Evolutionary conservation across 2,113 vertebrate species (phyloP).

Genomic region (Sebastes fasciatus): DNA sequence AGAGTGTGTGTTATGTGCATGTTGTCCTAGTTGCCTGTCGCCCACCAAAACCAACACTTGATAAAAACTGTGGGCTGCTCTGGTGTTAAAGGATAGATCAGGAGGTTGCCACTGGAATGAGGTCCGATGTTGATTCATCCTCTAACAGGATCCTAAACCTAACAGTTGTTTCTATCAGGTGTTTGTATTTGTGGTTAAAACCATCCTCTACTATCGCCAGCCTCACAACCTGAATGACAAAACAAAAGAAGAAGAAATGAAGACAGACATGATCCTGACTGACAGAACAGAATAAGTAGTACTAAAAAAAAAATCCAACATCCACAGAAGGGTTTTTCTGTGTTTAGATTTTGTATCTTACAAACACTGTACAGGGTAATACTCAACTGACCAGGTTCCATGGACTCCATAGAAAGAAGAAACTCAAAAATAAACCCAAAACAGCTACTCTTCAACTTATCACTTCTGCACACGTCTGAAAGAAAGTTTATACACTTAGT

Average conservation of each 20-base stretch:
- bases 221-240: constrained; percentile 50
- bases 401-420: constrained; percentile 83
- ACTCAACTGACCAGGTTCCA: constrained; percentile 81
- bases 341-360: constrained; percentile 80
- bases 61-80: constrained; percentile 13
- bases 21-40: constrained; percentile 52
- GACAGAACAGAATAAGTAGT: constrained; percentile 69
- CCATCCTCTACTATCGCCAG: constrained; percentile 43
- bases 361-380: constrained; percentile 85
- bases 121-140: constrained; percentile 68
- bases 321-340: constrained; percentile 72
- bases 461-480: constrained; percentile 80
- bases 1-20: constrained; percentile 16
- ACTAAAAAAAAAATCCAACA: constrained; percentile 71
- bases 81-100: constrained; percentile 43
- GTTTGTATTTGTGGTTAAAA: constrained; percentile 45
- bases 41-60: constrained; percentile 24
- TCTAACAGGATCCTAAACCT: constrained; percentile 42
- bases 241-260: constrained; percentile 40
- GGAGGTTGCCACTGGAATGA: constrained; percentile 62
- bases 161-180: constrained; percentile 30
- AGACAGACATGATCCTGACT: constrained; percentile 66
- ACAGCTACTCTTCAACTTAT: constrained; percentile 82
- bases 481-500: constrained; percentile 84
- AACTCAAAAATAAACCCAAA: constrained; percentile 73